Percentiles rank a stretch among this genome's conserved stretches.
Evolutionary conservation across 2,888 invertebrate genomes (phyloP).

Genomic region (Sesia bembeciformis): DNA sequence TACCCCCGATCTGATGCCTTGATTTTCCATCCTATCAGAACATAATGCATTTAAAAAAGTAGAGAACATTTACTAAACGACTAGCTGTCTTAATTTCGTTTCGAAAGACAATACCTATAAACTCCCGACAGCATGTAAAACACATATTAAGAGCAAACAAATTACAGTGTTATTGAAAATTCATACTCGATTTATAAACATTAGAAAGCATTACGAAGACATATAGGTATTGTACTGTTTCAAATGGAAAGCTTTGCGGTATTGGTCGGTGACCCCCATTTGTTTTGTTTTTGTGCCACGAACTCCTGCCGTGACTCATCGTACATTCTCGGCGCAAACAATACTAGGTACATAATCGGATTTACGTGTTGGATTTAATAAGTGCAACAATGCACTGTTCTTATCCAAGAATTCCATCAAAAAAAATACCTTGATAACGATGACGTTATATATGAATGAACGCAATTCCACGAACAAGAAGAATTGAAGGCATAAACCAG

Average conservation of each 20-base stretch:
- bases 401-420: no score
- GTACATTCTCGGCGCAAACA: constrained; percentile 10
- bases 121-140: neutral
- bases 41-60: no score
- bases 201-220: neutral
- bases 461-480: no score
- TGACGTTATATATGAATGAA: no score
- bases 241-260: neutral
- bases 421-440: no score
- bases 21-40: no score
- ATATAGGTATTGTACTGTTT: neutral
- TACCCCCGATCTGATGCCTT: no score
- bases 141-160: neutral
- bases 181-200: neutral
- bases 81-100: neutral
- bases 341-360: neutral
- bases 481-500: no score
- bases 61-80: no score
- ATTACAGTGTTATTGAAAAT: neutral
- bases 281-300: neutral
- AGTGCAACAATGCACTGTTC: no score
- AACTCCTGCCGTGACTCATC: constrained; percentile 25
- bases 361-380: neutral
- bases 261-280: neutral
- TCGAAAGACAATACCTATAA: neutral